phyloP scores from a whole-genome alignment of 2,797 vertebrate species.

The Malurus splendens region DNA sequence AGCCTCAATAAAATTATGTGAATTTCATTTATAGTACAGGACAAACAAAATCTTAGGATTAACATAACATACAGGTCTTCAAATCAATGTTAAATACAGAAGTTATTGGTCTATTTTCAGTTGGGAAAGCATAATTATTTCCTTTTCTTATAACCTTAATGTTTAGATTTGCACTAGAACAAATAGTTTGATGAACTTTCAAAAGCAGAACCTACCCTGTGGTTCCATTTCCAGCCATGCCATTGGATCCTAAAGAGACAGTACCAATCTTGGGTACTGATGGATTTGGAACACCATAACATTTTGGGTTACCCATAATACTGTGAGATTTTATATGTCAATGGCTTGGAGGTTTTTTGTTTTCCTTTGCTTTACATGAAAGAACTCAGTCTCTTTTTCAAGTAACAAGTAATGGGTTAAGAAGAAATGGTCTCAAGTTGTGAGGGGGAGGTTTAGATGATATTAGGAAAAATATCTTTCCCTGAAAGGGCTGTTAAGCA shows the following conservation, averaged over 20 bases:
- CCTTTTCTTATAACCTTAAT: neutral
- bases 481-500: neutral
- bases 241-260: neutral
- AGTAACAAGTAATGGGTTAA: neutral
- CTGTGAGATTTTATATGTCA: neutral
- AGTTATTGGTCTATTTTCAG: neutral
- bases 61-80: neutral
- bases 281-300: accelerated
- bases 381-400: neutral
- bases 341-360: neutral
- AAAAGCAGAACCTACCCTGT: neutral
- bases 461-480: neutral
- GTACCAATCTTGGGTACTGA: neutral
- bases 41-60: neutral
- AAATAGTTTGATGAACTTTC: neutral
- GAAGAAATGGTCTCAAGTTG: neutral
- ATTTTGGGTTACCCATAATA: neutral
- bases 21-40: neutral
- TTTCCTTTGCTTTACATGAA: neutral
- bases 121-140: neutral
- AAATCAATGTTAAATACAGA: neutral
- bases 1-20: neutral
- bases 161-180: neutral
- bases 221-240: neutral
- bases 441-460: neutral